These are phyloP conservation scores for Chaenogobius annularis DNA, from an alignment of 2,113 vertebrate genomes.

Conservation along the genomic window DNA sequence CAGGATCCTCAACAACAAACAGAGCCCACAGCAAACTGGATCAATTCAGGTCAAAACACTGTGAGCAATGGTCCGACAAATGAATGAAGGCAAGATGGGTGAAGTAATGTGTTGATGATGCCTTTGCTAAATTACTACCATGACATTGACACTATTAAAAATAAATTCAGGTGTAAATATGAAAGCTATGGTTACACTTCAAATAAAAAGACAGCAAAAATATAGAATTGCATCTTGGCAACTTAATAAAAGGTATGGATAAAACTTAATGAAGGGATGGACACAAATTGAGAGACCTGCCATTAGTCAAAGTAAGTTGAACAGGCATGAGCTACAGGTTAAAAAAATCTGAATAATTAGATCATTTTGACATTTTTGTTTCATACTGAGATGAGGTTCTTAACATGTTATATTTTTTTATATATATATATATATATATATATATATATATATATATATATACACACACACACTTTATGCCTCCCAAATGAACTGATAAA, in stretches of 20 bases:
- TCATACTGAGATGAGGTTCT: too few relatives aligned
- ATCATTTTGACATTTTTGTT: too few relatives aligned
- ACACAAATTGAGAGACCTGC: too few relatives aligned
- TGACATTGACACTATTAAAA: not conserved
- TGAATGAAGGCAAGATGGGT: constrained; percentile 9
- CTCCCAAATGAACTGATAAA: not conserved
- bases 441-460: too few relatives aligned
- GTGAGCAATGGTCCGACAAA: constrained; percentile 29
- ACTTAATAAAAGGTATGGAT: too few relatives aligned
- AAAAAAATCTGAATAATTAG: too few relatives aligned
- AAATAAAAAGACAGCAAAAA: not conserved
- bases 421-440: too few relatives aligned
- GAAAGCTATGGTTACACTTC: not conserved
- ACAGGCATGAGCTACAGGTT: too few relatives aligned
- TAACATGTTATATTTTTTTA: too few relatives aligned
- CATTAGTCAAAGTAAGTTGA: too few relatives aligned
- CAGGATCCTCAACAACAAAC: constrained; percentile 44
- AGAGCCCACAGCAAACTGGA: constrained; percentile 42
- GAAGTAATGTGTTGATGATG: not conserved
- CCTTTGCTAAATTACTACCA: not conserved
- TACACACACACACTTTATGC: too few relatives aligned
- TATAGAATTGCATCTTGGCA: not conserved
- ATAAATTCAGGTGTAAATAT: not conserved
- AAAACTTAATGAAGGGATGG: too few relatives aligned
- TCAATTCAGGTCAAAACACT: constrained; percentile 64